Evolutionary conservation across 2,797 vertebrate species (phyloP), one percentile per base, ranked within the genome.

Genomic region (Acipenser transmontanus): DNA sequence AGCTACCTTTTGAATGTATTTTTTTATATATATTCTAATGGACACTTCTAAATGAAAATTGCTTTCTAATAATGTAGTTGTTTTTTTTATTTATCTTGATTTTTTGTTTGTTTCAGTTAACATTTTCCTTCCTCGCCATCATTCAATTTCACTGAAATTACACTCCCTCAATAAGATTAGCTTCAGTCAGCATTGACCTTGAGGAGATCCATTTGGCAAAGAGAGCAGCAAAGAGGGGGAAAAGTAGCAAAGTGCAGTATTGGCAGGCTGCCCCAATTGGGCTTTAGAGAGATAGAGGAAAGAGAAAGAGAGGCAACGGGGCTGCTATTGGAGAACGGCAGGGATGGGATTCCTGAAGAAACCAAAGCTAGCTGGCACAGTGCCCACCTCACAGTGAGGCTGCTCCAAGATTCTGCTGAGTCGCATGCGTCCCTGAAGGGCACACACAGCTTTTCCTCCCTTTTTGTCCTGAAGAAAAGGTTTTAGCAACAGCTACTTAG

Each of bases 131-230:
- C 34, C 34, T 34, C 34, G 4, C 34, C 34, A 34, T 34, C 34
- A 34, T 34, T 34, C 34, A 34, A 4, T 34, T 34, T 34, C 34
- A 13, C 6, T 47, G 34, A 17, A 17, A 17, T 17, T 56, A 62
- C 66, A 20, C 48, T 61, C 62, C 50, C 10, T 52, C 54, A 68
- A 71, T 65, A 54, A 67, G 69, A 61, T 67, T 12, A 51, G 63
- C 50, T 56, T 73, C 70, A 81, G 75, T 74, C 76, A 48, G 67
- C 75, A 75, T 17, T 87, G 85, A 87, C 89, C 87, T 85, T 86
- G 84, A 83, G 80, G 78, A 51, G 63, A 20, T 51, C 34, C 34
- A 34, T 34, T 34, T 34, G 34, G 34, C 34, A 34, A 4, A 34
- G 34, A 61, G 76, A 59, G 80, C 76, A 75, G 80, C 82, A 81